Base-by-base conservation (phyloP, 2,113 vertebrate genomes). In the Gadus chalcogrammus region DNA sequence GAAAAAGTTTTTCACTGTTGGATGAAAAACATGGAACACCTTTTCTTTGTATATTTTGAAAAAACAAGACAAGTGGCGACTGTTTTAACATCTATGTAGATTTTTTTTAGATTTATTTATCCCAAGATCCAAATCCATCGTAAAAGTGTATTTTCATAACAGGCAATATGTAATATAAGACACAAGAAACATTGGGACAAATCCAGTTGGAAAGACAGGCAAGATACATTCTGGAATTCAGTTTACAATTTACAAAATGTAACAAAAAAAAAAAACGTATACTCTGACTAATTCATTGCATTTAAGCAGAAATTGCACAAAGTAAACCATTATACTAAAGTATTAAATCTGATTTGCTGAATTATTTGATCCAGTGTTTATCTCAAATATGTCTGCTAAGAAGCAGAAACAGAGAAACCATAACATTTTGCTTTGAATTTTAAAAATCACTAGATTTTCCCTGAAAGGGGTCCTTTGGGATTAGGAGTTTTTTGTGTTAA, bases 101-200 rank as follows among this genome's bases (percentile, higher is more conserved):
- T 81, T 87, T 78, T 78, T 65, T 70, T 63, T 22, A 55, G 67
- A 64, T 53, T 78, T 53, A 20, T 24, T 61, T 78, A 18, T n/a
- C 55, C 15, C 15, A 16, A 17, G 16, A 74, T 87, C 85, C 64
- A 89, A 84, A 88, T 83, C 24, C 89, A 48, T 60, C 74, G 69
- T 83, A 83, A 70, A 75, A 48, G 42, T 83, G 75, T 84, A 61
- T 85, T 81, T 48, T 67, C 74, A 73, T 76, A 80, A 70, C 68
- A 82, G 16, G 1, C 64, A 69, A 83, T 85, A 86, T 69, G 79
- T 77, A 83, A 75, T 76, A 68, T 77, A 70, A 66, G 76, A 66
- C 79, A 72, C 69, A 82, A 72, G 65, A 67, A 69, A 76, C 70
- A 69, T 38, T 72, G 77, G 75, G 80, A 64, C 61, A 71, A 80